A percentile compares a stretch with the other conserved stretches of the same genome.
Conservation (phyloP, 2,888 invertebrate species). For the Copidosoma aretas region DNA sequence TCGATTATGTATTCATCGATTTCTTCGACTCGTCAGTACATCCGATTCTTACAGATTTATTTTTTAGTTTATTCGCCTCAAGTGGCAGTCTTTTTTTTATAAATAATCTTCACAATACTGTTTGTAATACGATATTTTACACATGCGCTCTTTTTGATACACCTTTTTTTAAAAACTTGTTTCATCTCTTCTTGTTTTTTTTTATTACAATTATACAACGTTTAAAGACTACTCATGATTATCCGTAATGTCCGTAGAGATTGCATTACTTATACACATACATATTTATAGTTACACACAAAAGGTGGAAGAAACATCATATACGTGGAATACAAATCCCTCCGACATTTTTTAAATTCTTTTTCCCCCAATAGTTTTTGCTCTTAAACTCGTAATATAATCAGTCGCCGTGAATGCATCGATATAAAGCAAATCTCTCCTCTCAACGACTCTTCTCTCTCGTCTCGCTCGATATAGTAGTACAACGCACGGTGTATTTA, state of each 20-base stretch:
- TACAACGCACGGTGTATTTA: constrained; percentile 9
- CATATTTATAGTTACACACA: constrained; percentile 35
- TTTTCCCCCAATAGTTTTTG: constrained; percentile 3
- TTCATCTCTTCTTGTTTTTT: constrained; percentile 24
- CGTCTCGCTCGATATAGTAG: constrained; percentile 9
- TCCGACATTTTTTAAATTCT: neutral
- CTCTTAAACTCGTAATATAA: constrained; percentile 30
- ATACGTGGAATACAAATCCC: constrained; percentile 19
- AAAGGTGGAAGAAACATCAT: constrained; percentile 17
- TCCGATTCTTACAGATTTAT: constrained; percentile 18
- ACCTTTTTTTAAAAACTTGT: constrained; percentile 29
- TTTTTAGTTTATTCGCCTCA: constrained; percentile 44
- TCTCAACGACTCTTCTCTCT: neutral
- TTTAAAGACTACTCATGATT: constrained; percentile 25
- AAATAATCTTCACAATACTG: constrained; percentile 59
- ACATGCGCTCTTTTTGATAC: constrained; percentile 45
- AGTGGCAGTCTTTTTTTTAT: constrained; percentile 53
- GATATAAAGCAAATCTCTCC: constrained; percentile 20
- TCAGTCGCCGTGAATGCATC: constrained; percentile 33
- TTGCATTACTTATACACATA: constrained; percentile 32
- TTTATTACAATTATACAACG: constrained; percentile 36
- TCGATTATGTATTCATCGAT: constrained; percentile 1
- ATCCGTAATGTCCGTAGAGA: constrained; percentile 23
- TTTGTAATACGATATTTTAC: constrained; percentile 58
- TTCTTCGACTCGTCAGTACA: constrained; percentile 23